Base-by-base conservation (phyloP, 2,888 invertebrate genomes). In the Ormia ochracea region DNA sequence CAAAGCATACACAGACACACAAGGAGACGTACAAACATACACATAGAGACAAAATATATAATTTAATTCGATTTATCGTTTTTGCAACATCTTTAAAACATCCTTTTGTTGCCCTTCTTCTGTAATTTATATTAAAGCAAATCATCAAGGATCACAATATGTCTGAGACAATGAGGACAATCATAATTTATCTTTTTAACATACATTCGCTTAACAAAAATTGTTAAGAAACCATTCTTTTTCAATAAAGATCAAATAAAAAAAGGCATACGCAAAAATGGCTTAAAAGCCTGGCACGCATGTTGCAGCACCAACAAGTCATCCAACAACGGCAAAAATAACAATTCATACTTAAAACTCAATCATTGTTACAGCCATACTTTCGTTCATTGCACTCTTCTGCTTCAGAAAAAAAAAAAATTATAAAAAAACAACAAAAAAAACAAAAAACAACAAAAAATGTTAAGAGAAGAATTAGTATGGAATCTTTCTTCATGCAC, bases 351-450 rank as follows among this genome's bases (percentile, higher is more conserved):
- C 43, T 75, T 68, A 52, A 75, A 68, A 65, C 38, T 50, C 75
- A 75, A 45, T 70, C 74, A 75, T 65, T 48, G 58, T 28, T 66
- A 41, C 31, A 70, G 65, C 58, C 75, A 75, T 52, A 61, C 50
- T 66, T 45, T 56, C 82, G 82, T 82, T 79, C 82, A 82, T 82
- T 82, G 82, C 82, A 82, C 82, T 81, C 75, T 79, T 59, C n/a
- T 56, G 61, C 26, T 54, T 50, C n/a, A 12, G 28, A 26, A 19
- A 19, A 17, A 10, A 50, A 36, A 17, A 41, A 41, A n/a, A n/a
- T n/a, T n/a, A n/a, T n/a, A n/a, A 17, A 41, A 56, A 2, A 17
- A 41, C 1, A 41, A 41, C 28, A 28, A 28, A 3, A 68, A 10
- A 10, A 48, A 1, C 17, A 45, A 17, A 65, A 26, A 58, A 38